A percentile compares a stretch with the other conserved stretches of the same genome.
phyloP scores from a whole-genome alignment of 2,888 invertebrate species.

The Nomada hirtipes region DNA sequence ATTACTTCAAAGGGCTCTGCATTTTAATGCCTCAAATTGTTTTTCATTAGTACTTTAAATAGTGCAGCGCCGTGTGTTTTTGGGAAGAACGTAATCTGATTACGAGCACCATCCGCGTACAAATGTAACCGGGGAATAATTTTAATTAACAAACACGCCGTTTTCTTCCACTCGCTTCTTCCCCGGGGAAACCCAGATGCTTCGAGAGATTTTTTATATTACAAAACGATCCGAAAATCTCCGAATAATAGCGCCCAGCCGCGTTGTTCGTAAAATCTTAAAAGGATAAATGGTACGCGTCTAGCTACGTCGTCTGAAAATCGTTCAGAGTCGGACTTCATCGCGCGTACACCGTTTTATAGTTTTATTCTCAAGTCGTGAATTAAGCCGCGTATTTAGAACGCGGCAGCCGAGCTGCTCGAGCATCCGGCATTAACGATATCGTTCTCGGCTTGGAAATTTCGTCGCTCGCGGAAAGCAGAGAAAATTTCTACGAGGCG shows the following conservation, averaged over 20 bases:
- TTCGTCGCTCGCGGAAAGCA: constrained; percentile 5
- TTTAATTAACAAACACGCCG: constrained; percentile 40
- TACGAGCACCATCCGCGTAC: neutral
- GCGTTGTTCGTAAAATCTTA: neutral
- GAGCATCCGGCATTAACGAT: constrained; percentile 38
- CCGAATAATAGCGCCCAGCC: neutral
- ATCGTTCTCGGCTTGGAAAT: neutral
- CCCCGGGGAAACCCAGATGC: neutral
- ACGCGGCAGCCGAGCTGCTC: constrained; percentile 12
- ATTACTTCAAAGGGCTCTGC: constrained; percentile 41
- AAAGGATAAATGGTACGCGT: neutral
- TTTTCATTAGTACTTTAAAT: constrained; percentile 18
- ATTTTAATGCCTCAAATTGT: constrained; percentile 31
- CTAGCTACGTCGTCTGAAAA: neutral
- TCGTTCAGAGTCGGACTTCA: neutral
- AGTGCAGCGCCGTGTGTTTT: neutral
- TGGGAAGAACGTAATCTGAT: constrained; percentile 14
- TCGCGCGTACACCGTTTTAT: constrained; percentile 3
- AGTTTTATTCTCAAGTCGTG: constrained; percentile 9
- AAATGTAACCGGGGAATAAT: constrained; percentile 15
- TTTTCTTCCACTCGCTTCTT: neutral
- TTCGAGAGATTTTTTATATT: neutral
- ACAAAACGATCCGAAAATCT: neutral
- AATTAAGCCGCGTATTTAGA: constrained; percentile 37
- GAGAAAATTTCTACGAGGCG: neutral